Evolutionary conservation across 2,797 vertebrate genomes (phyloP).

Genomic region (Hafferia zeledoni): DNA sequence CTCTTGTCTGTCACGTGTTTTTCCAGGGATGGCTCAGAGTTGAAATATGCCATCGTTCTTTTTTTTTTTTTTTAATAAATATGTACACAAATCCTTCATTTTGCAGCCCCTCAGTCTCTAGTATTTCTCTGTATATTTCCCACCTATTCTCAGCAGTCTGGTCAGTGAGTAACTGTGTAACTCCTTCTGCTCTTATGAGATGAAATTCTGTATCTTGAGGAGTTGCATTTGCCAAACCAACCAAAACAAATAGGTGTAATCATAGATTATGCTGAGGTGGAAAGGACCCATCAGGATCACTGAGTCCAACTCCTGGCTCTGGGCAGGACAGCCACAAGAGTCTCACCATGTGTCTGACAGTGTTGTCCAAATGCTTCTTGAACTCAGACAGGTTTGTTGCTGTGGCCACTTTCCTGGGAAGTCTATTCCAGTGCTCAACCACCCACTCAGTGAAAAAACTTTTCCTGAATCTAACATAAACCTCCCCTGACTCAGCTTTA

Average conservation of each 20-base stretch:
- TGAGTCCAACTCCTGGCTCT: accelerated
- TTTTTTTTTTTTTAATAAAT: not conserved
- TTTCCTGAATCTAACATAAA: not conserved
- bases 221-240: not conserved
- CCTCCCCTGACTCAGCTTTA: not conserved
- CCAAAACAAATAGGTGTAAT: not conserved
- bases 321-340: not conserved
- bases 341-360: not conserved
- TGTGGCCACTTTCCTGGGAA: not conserved
- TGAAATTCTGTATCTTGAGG: not conserved
- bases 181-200: not conserved
- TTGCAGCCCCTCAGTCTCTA: not conserved
- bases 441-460: not conserved
- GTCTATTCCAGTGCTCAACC: not conserved
- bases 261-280: not conserved
- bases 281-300: not conserved
- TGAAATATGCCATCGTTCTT: not conserved
- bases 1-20: not conserved
- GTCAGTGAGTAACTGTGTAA: not conserved
- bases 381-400: not conserved
- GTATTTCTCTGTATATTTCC: not conserved
- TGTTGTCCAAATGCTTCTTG: not conserved
- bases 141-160: not conserved
- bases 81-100: not conserved
- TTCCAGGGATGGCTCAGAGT: not conserved